Conservation (phyloP, 2,113 vertebrate species). For the Nicator chloris region DNA sequence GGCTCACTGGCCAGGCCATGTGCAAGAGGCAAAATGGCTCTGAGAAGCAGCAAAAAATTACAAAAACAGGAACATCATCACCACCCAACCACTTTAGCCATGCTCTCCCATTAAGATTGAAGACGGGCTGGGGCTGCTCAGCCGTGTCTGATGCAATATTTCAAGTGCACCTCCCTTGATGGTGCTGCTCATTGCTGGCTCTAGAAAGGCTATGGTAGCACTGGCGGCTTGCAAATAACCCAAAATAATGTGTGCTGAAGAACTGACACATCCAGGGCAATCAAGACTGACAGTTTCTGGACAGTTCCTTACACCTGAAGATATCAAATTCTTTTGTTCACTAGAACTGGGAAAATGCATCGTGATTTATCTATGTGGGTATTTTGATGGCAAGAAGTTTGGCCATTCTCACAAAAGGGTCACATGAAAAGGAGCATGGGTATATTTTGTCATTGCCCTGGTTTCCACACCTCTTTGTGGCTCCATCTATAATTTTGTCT, state of each 20-base stretch:
- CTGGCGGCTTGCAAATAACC: background rate
- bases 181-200: accelerated
- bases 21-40: background rate
- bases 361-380: background rate
- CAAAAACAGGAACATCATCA: background rate
- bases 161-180: background rate
- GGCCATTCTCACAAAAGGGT: background rate
- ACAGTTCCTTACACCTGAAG: background rate
- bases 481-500: background rate
- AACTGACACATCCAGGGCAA: background rate
- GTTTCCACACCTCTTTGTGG: accelerated
- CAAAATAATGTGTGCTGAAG: background rate
- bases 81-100: background rate
- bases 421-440: background rate
- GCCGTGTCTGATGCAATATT: background rate
- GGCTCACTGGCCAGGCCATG: background rate
- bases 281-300: accelerated
- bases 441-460: background rate
- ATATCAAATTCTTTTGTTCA: background rate
- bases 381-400: background rate
- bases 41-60: background rate
- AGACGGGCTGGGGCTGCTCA: background rate
- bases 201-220: background rate
- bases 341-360: background rate
- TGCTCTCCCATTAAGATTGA: background rate